These are phyloP conservation scores for Okamejei kenojei DNA, from an alignment of 2,797 vertebrate species.

Conservation along the genomic window DNA sequence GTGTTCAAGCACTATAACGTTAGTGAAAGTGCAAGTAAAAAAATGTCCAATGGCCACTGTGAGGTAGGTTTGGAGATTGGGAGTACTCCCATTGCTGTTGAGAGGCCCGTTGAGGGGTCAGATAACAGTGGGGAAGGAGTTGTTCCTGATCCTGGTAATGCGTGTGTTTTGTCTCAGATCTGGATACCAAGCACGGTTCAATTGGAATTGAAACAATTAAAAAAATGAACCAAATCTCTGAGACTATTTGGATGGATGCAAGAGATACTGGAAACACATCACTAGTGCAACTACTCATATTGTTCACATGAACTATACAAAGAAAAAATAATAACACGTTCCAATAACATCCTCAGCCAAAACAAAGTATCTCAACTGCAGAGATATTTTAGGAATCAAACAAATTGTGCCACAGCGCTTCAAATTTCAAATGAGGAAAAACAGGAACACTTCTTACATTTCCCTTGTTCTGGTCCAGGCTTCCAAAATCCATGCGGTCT, in stretches of 20 bases:
- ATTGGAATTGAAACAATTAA: neutral
- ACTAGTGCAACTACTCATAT: neutral
- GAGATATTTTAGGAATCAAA: neutral
- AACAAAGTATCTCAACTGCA: neutral
- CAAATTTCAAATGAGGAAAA: neutral
- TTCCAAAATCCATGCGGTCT: slow-evolving; percentile 38
- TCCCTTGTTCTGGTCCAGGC: slow-evolving; percentile 46
- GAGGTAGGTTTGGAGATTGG: too few relatives aligned
- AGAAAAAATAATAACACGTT: neutral
- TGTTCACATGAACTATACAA: neutral
- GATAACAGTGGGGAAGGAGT: too few relatives aligned
- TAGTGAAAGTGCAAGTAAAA: too few relatives aligned
- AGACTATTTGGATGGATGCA: neutral
- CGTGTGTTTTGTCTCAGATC: neutral
- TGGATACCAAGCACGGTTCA: neutral
- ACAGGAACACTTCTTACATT: slow-evolving; percentile 48
- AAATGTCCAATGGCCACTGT: too few relatives aligned
- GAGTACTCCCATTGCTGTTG: too few relatives aligned
- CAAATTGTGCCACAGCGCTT: neutral
- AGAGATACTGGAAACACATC: neutral
- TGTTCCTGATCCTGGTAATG: too few relatives aligned
- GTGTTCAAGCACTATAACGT: too few relatives aligned
- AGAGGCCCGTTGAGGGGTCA: too few relatives aligned
- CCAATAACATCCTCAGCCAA: neutral
- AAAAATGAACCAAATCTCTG: neutral